Conservation (phyloP, 1,140 invertebrate genomes). For the Scaptomyza montana region DNA sequence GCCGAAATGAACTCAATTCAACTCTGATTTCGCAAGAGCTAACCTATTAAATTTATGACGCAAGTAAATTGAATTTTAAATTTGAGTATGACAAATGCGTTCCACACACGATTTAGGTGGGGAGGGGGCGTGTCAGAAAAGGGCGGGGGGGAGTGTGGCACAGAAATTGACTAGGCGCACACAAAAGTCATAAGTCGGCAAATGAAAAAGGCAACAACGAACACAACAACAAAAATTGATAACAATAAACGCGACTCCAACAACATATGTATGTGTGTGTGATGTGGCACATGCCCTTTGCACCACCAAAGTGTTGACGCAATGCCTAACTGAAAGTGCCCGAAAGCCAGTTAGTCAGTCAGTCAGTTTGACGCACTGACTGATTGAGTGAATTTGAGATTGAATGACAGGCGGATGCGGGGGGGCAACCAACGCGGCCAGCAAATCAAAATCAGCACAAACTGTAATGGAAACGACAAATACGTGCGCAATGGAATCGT, state of each 20-base stretch:
- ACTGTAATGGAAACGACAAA: conserved; percentile 82
- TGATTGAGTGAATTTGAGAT: conserved; percentile 81
- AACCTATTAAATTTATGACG: conserved; percentile 81
- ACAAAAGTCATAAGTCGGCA: conserved; percentile 75
- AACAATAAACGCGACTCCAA: conserved; percentile 71
- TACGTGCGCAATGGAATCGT: conserved; percentile 61
- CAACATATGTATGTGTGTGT: conserved; percentile 46
- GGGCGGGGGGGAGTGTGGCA: conserved; percentile 6
- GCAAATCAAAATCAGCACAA: conserved; percentile 81
- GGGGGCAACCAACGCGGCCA: conserved; percentile 44
- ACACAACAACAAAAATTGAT: conserved; percentile 53
- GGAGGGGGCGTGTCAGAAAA: neutral
- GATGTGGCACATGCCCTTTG: conserved; percentile 5
- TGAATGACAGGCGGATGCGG: conserved; percentile 59
- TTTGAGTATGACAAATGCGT: conserved; percentile 80
- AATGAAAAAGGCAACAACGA: conserved; percentile 33
- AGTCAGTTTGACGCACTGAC: conserved; percentile 52
- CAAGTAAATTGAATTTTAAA: conserved; percentile 83
- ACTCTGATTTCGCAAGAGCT: conserved; percentile 16
- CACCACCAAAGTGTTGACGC: conserved; percentile 69
- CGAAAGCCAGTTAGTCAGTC: conserved; percentile 12
- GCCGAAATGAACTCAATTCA: conserved; percentile 41
- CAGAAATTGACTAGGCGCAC: conserved; percentile 75
- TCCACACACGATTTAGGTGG: conserved; percentile 22
- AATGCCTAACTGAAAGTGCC: conserved; percentile 75